Percentiles rank a stretch among this genome's conserved stretches.
phyloP scores from a whole-genome alignment of 2,888 invertebrate genomes.

The Troides oblongomaculatus region DNA sequence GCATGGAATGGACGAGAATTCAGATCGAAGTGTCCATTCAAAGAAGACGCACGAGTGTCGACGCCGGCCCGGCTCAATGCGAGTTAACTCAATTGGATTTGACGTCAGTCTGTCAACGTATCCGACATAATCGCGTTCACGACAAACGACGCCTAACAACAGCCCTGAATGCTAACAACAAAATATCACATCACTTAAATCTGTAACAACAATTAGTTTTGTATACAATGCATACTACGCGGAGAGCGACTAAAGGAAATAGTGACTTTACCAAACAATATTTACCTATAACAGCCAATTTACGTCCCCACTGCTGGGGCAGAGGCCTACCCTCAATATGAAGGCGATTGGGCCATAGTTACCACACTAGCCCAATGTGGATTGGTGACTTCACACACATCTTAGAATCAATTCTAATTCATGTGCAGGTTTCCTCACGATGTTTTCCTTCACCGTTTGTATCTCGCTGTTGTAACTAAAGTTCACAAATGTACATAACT shows the following conservation, averaged over 20 bases:
- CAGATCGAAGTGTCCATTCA: conserved; percentile 23
- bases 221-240: neutral
- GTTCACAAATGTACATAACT: too few species aligned
- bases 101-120: conserved; percentile 19
- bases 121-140: conserved; percentile 25
- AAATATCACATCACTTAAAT: neutral
- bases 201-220: neutral
- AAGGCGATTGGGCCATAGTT: too few species aligned
- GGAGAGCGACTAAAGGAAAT: neutral
- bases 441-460: too few species aligned
- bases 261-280: too few species aligned
- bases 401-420: too few species aligned
- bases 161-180: neutral
- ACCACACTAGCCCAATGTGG: too few species aligned
- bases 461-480: too few species aligned
- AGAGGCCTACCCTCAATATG: too few species aligned
- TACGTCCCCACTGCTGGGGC: too few species aligned
- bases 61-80: conserved; percentile 9
- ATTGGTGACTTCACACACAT: too few species aligned
- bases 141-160: neutral
- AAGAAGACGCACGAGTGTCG: conserved; percentile 28
- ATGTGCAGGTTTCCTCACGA: too few species aligned
- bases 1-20: conserved; percentile 7
- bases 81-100: conserved; percentile 26
- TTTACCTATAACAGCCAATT: too few species aligned